phyloP scores from a whole-genome alignment of 2,797 vertebrate species.

The Apodemus agrarius region DNA sequence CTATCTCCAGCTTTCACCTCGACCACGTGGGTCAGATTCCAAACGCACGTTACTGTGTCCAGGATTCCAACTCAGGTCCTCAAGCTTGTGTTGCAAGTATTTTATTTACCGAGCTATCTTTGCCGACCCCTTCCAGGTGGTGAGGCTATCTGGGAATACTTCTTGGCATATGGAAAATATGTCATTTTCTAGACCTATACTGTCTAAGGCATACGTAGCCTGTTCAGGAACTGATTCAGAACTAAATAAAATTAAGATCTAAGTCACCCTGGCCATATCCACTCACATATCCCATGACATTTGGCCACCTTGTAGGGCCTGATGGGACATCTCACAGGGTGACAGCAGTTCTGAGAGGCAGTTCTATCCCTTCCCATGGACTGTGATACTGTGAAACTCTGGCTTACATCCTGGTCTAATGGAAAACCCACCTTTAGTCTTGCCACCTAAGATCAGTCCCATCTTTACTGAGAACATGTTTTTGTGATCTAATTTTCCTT shows the following conservation, averaged over 20 bases:
- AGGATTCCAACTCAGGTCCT: neutral
- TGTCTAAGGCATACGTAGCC: neutral
- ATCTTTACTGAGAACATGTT: constrained; percentile 61
- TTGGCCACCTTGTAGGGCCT: neutral
- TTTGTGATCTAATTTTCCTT: constrained; percentile 68
- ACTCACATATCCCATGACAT: neutral
- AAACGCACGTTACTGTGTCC: neutral
- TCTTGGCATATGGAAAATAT: neutral
- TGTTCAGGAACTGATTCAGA: neutral
- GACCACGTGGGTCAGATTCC: too few species aligned
- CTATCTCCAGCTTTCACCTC: neutral
- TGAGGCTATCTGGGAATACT: neutral
- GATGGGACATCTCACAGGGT: too few species aligned
- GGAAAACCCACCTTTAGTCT: constrained; percentile 46
- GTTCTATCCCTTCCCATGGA: constrained; percentile 35
- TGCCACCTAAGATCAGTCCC: constrained; percentile 17
- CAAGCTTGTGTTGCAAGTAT: neutral
- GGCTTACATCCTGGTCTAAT: constrained; percentile 60
- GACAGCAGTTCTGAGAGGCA: neutral
- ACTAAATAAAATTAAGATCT: constrained; percentile 27
- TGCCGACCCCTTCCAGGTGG: neutral
- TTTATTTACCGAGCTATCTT: neutral
- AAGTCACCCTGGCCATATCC: neutral
- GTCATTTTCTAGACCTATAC: neutral
- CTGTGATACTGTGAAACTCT: constrained; percentile 59